Conservation (phyloP, 2,888 invertebrate species). For the Mellilla xanthometata region DNA sequence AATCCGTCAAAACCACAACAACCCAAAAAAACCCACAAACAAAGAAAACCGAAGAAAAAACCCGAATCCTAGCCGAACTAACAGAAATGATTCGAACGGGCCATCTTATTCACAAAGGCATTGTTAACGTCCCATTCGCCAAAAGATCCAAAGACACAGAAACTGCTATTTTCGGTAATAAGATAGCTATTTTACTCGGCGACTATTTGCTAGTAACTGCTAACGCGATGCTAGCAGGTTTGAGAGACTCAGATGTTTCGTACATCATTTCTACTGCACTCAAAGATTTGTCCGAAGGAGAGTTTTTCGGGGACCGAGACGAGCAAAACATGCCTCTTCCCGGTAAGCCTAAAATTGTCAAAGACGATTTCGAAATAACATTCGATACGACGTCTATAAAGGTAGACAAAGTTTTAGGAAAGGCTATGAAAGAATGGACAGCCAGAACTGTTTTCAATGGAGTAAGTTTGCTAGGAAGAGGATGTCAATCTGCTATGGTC, state of each 20-base stretch:
- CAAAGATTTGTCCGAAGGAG: slow-evolving; percentile 91
- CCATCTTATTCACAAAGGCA: slow-evolving; percentile 89
- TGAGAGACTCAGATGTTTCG: slow-evolving; percentile 88
- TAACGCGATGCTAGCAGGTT: slow-evolving; percentile 90
- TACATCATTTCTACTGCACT: slow-evolving; percentile 91
- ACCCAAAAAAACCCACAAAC: slow-evolving; percentile 77
- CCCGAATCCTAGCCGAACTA: slow-evolving; percentile 82
- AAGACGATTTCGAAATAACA: slow-evolving; percentile 56
- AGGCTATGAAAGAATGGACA: slow-evolving; percentile 88
- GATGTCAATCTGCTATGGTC: slow-evolving; percentile 90
- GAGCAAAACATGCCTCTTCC: slow-evolving; percentile 89
- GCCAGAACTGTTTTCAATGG: slow-evolving; percentile 87
- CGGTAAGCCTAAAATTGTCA: slow-evolving; percentile 77
- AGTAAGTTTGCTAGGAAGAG: slow-evolving; percentile 86
- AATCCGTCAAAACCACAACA: slow-evolving; percentile 84
- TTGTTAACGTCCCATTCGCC: slow-evolving; percentile 74
- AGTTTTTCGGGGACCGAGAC: slow-evolving; percentile 90
- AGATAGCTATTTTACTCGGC: slow-evolving; percentile 92
- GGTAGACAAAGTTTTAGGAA: slow-evolving; percentile 72
- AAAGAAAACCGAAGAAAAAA: slow-evolving; percentile 81
- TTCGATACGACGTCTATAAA: slow-evolving; percentile 68
- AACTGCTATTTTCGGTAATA: slow-evolving; percentile 93
- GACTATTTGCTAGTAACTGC: slow-evolving; percentile 93
- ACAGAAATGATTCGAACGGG: slow-evolving; percentile 95
- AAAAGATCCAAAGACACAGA: slow-evolving; percentile 83